phyloP scores from a whole-genome alignment of 2,888 invertebrate genomes.

The Scotopteryx bipunctaria region DNA sequence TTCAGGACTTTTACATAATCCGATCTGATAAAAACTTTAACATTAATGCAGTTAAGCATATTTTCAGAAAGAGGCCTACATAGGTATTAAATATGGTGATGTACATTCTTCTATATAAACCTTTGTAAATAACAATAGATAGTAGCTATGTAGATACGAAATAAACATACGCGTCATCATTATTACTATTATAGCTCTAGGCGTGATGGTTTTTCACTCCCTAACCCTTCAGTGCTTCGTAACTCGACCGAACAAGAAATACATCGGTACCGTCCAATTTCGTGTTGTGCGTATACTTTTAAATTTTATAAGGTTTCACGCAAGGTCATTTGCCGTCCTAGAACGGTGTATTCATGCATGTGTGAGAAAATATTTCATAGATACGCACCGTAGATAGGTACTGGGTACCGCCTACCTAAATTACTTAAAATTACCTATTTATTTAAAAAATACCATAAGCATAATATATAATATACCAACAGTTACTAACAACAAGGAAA shows the following conservation, averaged over 20 bases:
- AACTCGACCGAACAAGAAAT: constrained; percentile 43
- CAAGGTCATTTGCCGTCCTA: background rate
- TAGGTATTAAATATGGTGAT: too few relatives aligned
- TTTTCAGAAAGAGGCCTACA: too few relatives aligned
- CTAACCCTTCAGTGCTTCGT: constrained; percentile 62
- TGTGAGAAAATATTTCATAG: background rate
- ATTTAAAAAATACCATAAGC: too few relatives aligned
- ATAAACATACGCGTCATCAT: background rate
- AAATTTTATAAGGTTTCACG: constrained; percentile 48
- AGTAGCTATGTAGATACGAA: background rate
- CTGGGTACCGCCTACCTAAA: too few relatives aligned
- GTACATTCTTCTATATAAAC: too few relatives aligned
- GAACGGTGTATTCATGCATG: background rate
- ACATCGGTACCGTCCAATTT: constrained; percentile 36
- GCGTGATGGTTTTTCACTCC: constrained; percentile 38
- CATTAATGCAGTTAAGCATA: too few relatives aligned
- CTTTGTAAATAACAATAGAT: too few relatives aligned
- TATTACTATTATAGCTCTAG: background rate
- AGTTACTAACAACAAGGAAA: too few relatives aligned
- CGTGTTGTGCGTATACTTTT: constrained; percentile 17
- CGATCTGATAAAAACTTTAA: too few relatives aligned
- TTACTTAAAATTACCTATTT: background rate
- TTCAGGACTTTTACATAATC: too few relatives aligned
- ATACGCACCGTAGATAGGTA: background rate
- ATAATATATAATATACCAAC: too few relatives aligned